phyloP scores from a whole-genome alignment of 2,113 vertebrate genomes.

The Hippolais icterina region DNA sequence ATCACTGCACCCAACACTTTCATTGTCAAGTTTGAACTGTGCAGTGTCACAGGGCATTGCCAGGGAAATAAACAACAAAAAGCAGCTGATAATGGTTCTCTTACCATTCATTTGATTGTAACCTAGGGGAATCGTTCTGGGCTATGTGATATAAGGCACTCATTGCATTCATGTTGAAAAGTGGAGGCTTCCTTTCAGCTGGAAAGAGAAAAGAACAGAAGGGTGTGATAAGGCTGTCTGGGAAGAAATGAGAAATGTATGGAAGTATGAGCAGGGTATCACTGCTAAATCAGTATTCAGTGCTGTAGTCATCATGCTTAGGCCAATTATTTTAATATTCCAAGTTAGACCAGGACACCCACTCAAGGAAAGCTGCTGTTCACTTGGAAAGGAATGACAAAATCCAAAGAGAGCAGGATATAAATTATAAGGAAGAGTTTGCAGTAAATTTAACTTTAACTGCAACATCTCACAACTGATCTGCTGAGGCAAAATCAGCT shows the following conservation, averaged over 20 bases:
- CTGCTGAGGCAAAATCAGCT: not conserved
- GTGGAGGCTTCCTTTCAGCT: slow-evolving; percentile 98
- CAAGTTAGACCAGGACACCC: slow-evolving; percentile 19
- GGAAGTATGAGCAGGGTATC: not conserved
- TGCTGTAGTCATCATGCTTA: not conserved
- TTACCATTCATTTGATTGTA: slow-evolving; percentile 98
- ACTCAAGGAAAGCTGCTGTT: slow-evolving; percentile 12
- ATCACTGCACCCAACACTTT: not conserved
- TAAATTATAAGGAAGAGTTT: not conserved
- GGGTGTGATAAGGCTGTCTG: slow-evolving; percentile 9
- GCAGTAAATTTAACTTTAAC: not conserved
- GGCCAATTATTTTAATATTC: slow-evolving; percentile 55
- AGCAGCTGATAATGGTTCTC: slow-evolving; percentile 8
- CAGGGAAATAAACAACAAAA: not conserved
- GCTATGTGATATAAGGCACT: slow-evolving; percentile 99
- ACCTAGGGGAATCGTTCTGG: slow-evolving; percentile 95
- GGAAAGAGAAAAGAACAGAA: slow-evolving; percentile 58
- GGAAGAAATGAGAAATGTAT: slow-evolving; percentile 22
- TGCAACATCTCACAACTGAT: not conserved
- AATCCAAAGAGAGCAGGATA: not conserved
- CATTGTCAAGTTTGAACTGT: not conserved
- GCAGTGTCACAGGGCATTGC: not conserved
- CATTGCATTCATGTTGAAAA: slow-evolving; percentile 99
- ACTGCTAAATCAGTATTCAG: slow-evolving; percentile 11
- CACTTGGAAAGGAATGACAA: not conserved